A percentile compares a stretch with the other conserved stretches of the same genome.
Conservation (phyloP, 2,797 vertebrate species). For the Dermochelys coriacea region DNA sequence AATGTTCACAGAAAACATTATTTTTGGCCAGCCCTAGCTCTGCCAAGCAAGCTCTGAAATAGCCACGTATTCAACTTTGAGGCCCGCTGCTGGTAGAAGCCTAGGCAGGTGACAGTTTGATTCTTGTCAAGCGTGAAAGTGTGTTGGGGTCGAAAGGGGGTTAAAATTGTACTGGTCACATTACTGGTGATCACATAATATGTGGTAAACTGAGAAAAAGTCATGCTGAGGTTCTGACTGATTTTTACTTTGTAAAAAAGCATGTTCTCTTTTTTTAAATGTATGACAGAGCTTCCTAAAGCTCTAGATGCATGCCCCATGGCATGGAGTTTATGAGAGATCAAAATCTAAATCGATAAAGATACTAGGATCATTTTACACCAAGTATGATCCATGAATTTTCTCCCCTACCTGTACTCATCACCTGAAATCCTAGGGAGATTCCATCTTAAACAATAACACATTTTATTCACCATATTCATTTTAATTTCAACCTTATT, state of each 20-base stretch:
- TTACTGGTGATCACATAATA: not conserved
- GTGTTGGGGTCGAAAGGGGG: not conserved
- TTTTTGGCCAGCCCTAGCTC: not conserved
- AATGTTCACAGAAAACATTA: not conserved
- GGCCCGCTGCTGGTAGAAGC: not conserved
- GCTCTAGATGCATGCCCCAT: not conserved
- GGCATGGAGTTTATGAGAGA: not conserved
- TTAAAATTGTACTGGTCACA: not conserved
- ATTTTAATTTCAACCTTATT: constrained; percentile 57
- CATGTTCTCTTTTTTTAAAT: not conserved
- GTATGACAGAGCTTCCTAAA: not conserved
- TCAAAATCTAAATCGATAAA: constrained; percentile 29
- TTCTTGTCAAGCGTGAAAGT: not conserved
- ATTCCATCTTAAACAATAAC: constrained; percentile 22
- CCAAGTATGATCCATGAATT: not conserved
- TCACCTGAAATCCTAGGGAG: constrained; percentile 11
- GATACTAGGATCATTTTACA: constrained; percentile 16
- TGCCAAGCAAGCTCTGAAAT: not conserved
- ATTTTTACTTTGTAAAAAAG: not conserved
- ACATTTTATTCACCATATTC: constrained; percentile 59
- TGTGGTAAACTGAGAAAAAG: not conserved
- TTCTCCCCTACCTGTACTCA: constrained; percentile 33
- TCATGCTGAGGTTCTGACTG: not conserved
- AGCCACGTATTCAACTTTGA: not conserved
- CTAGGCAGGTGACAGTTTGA: not conserved